Base-by-base conservation (phyloP, 2,888 invertebrate genomes). In the Microchrysa polita region DNA sequence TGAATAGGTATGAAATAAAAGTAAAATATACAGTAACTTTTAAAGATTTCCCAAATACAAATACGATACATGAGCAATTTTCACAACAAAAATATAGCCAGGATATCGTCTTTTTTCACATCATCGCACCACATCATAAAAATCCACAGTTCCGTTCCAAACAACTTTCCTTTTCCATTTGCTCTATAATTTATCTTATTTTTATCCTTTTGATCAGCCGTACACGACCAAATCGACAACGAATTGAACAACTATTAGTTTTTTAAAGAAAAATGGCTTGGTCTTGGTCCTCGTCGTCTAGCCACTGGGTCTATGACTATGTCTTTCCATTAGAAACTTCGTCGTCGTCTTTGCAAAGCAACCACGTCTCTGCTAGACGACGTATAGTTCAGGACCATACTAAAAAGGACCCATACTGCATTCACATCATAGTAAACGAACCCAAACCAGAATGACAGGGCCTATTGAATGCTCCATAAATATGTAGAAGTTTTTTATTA, bases 401-500 rank as follows among this genome's bases (percentile, higher is more conserved):
- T 40, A 61, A 27, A 16, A n/a, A 20, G 18, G 34, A 12, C 22
- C 14, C 7, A 52, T 14, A 34, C 12, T 42, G 42, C 42, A 42
- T 12, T 9, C 42, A 42, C 42, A 9, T n/a, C 48, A 48, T 48
- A 10, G 14, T 12, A 48, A n/a, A n/a, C 16, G 48, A 48, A 48
- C 48, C 48, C 48, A n/a, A 48, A 59, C 59, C 27, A 59, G 14
- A 34, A 7, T 34, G 27, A 34, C 27, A n/a, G n/a, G 20, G 59
- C 57, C 34, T 40, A 55, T 55, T 55, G 55, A 55, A 42, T 34
- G 27, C 20, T n/a, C 23, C 34, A 69, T 55, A 34, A 52, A 69
- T 52, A 69, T 69, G 69, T 55, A 20, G 22, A 40, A 52, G 53
- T 67, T 67, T 67, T 67, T 27, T 63, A 23, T 63, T 14, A n/a